Base-by-base conservation (phyloP, 2,888 invertebrate genomes). In the Hyppa rectilinea region DNA sequence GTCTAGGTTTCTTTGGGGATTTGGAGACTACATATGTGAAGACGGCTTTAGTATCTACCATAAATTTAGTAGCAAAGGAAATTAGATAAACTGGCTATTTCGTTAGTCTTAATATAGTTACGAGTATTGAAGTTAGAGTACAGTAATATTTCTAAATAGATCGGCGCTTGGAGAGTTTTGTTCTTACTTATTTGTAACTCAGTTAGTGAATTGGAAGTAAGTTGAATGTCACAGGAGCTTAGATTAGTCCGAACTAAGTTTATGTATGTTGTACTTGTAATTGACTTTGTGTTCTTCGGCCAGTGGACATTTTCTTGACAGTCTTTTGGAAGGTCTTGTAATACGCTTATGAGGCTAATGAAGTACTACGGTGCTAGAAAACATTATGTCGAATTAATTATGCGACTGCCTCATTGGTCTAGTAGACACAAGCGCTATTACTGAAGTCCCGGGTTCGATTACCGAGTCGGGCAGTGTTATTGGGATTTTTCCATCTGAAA, bases 71-170 rank as follows among this genome's bases (percentile, higher is more conserved):
- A 79, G 74, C 71, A 78, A 77, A 81, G 71, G 53, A 80, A 83
- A 84, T 87, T 81, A 87, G 79, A 85, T 79, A 75, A 81, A 76
- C 75, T 75, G 63, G 75, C 68, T 53, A 77, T 85, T 84, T 81
- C 62, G 73, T 78, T 82, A 66, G 62, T 75, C 43, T 60, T 83
- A 85, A 85, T 75, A 50, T 47, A 49, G 61, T 79, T 81, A 81
- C 59, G 31, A 62, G 80, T 65, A 84, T 72, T 66, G 72, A 76
- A 81, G 75, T 77, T 58, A 50, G 36, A 71, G 60, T 63, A 65
- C 47, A 60, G 68, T 68, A 62, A 84, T 78, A 82, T 81, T 84
- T 66, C 75, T 69, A 76, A 76, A 73, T 69, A 43, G 50, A 58
- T 84, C 50, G 66, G 36, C 66, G 23, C 74, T 67, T 70, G 64